Percentiles rank a stretch among this genome's conserved stretches.
Evolutionary conservation across 2,797 vertebrate genomes (phyloP).

Genomic region (Anguilla obscura): DNA sequence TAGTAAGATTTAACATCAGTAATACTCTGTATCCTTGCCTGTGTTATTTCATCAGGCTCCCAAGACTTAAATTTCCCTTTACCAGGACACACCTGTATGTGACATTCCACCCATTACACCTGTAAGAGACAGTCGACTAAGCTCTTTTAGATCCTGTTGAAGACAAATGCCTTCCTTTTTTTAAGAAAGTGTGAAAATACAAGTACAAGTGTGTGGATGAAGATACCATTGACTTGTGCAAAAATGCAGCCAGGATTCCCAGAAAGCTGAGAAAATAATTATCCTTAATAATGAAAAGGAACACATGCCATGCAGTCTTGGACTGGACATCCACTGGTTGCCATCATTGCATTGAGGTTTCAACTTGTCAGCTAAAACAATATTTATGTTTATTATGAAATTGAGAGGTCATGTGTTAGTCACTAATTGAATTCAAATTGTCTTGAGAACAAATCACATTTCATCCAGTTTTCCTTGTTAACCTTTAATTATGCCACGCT

Average conservation of each 20-base stretch:
- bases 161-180: neutral
- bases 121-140: too few species aligned
- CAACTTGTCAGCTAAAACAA: constrained; percentile 32
- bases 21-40: too few species aligned
- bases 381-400: constrained; percentile 20
- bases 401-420: neutral
- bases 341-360: constrained; percentile 9
- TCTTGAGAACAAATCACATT: constrained; percentile 35
- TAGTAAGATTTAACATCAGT: too few species aligned
- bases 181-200: neutral
- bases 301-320: constrained; percentile 11
- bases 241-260: neutral
- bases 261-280: constrained; percentile 26
- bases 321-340: neutral
- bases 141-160: neutral
- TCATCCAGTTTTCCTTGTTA: constrained; percentile 38
- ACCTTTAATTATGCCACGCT: constrained; percentile 44
- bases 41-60: too few species aligned
- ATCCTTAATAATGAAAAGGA: constrained; percentile 24
- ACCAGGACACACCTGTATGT: too few species aligned
- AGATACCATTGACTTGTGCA: neutral
- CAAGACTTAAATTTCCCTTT: too few species aligned
- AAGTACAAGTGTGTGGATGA: neutral
- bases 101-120: too few species aligned
- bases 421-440: constrained; percentile 29